Percentiles rank a stretch among this genome's conserved stretches.
These are phyloP conservation scores for Lophotriccus pileatus DNA, from an alignment of 2,797 vertebrate genomes.

Conservation along the genomic window DNA sequence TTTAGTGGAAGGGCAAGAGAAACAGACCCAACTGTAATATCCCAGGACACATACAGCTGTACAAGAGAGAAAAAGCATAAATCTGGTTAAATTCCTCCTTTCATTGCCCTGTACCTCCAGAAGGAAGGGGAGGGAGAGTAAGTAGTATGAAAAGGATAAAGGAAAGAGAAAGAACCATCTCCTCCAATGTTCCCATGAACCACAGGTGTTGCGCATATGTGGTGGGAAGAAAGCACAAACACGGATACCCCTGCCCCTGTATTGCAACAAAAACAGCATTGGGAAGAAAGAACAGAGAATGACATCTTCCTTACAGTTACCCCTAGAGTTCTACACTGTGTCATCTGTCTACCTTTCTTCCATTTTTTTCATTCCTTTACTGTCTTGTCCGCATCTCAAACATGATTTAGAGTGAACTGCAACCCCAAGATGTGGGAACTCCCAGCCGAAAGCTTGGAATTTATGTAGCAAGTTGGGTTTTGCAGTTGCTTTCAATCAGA, in stretches of 20 bases:
- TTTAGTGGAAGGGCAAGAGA: neutral
- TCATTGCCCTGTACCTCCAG: neutral
- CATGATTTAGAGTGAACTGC: neutral
- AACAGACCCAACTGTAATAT: neutral
- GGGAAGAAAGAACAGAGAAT: neutral
- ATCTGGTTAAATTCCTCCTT: constrained; percentile 35
- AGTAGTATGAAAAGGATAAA: neutral
- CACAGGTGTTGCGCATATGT: constrained; percentile 20
- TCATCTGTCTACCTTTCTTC: neutral
- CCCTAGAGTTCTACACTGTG: neutral
- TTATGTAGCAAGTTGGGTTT: neutral
- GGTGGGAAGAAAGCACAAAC: neutral
- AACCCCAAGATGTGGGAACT: neutral
- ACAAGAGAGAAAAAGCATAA: constrained; percentile 16
- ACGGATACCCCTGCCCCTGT: neutral
- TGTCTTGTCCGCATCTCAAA: neutral
- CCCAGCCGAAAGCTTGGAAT: neutral
- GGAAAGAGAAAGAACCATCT: neutral
- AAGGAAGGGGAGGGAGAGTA: neutral
- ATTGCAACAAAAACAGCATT: neutral
- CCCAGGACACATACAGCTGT: neutral
- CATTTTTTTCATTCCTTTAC: neutral
- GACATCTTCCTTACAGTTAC: neutral
- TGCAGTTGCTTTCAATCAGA: neutral
- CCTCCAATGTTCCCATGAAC: neutral